Conservation (phyloP, 2,888 invertebrate species). For the Osmoderma eremita region DNA sequence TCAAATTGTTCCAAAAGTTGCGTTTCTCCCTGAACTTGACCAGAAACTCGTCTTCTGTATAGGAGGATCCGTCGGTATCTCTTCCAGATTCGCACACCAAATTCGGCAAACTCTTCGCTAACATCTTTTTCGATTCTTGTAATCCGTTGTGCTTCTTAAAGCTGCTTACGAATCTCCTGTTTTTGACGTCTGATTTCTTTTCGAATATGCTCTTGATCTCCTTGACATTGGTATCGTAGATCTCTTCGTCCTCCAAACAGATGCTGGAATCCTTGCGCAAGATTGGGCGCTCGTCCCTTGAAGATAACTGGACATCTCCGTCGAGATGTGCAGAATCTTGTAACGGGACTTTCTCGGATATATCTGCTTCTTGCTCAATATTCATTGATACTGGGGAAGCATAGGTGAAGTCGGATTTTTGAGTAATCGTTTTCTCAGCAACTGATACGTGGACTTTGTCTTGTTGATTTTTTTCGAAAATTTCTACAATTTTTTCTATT, state of each 20-base stretch:
- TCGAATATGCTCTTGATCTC: conserved; percentile 40
- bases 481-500: conserved; percentile 19
- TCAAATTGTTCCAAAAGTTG: conserved; percentile 39
- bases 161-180: not conserved
- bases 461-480: conserved; percentile 24
- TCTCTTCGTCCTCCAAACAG: conserved; percentile 54
- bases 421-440: not conserved
- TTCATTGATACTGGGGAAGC: conserved; percentile 38
- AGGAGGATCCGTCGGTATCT: not conserved
- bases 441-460: not conserved
- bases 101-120: conserved; percentile 39
- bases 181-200: conserved; percentile 31
- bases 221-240: conserved; percentile 51
- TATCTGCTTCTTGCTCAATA: conserved; percentile 41
- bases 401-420: conserved; percentile 8
- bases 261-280: conserved; percentile 54
- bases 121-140: conserved; percentile 27
- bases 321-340: conserved; percentile 36
- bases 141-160: conserved; percentile 1
- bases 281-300: conserved; percentile 14
- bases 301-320: conserved; percentile 30
- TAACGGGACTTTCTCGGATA: conserved; percentile 1
- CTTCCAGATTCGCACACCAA: not conserved
- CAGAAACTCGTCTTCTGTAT: conserved; percentile 31
- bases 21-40: conserved; percentile 34